phyloP scores from a whole-genome alignment of 2,888 invertebrate species.

The Entomobrya proxima region DNA sequence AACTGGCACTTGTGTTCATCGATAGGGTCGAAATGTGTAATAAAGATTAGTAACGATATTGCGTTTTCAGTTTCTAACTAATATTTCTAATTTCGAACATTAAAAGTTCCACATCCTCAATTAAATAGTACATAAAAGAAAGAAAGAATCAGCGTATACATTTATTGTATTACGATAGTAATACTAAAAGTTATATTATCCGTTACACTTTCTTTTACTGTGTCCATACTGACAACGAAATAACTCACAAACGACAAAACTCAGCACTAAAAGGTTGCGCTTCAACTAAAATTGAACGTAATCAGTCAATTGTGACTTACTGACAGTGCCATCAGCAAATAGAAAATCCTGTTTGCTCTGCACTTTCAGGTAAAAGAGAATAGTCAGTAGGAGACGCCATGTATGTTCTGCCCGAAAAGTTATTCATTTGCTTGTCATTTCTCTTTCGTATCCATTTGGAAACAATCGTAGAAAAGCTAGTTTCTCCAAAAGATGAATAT shows the following conservation, averaged over 20 bases:
- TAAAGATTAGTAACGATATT: too few relatives aligned
- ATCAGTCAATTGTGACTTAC: slow-evolving; percentile 18
- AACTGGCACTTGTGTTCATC: too few relatives aligned
- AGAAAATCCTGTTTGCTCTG: slow-evolving; percentile 2
- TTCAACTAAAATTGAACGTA: slow-evolving; percentile 8
- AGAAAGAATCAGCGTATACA: too few relatives aligned
- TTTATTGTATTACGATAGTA: too few relatives aligned
- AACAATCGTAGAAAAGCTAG: neutral
- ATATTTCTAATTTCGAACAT: too few relatives aligned
- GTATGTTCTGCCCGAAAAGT: neutral
- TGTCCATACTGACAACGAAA: neutral
- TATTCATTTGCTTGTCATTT: slow-evolving; percentile 14
- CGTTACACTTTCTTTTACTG: too few relatives aligned
- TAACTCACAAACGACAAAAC: neutral
- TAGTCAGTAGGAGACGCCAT: neutral
- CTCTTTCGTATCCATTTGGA: neutral
- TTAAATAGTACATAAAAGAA: too few relatives aligned
- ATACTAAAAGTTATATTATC: too few relatives aligned
- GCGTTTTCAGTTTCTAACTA: too few relatives aligned
- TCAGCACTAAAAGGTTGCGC: slow-evolving; percentile 19
- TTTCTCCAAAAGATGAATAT: slow-evolving; percentile 3
- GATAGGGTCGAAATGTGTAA: too few relatives aligned
- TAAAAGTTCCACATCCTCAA: too few relatives aligned
- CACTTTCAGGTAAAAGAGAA: slow-evolving; percentile 1
- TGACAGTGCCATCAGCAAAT: slow-evolving; percentile 29